Evolutionary conservation across 1,140 invertebrate genomes (phyloP), one percentile per base, ranked within the genome.

Genomic region (Chionoecetes opilio): DNA sequence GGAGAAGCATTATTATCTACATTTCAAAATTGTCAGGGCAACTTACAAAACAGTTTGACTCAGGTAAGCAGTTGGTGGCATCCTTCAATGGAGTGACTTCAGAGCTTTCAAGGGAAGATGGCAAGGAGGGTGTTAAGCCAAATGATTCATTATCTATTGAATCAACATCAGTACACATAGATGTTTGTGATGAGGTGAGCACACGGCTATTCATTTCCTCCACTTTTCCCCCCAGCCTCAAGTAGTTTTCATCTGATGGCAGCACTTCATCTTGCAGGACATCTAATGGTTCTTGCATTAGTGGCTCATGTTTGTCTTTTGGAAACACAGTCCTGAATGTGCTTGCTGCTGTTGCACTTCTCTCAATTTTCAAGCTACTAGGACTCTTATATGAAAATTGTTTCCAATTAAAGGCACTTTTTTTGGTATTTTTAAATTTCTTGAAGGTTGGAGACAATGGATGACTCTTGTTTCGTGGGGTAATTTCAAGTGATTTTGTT

Each of bases 111-210:
- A 46, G 37, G 11, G 82, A 86, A n/a, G 92, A 41, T 46, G 41
- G 34, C 37, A 85, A 93, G 34, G 92, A 89, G 37, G 89, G 90
- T 21, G 90, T 95, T 32, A 92, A 41, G 21, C 35, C 82, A 92
- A 95, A 95, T 29, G 94, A 92, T 35, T 95, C 94, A 95, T 92
- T 95, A 88, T 95, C 94, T 63, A 95, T 21, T 32, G 94, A 95
- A 3, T 29, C 94, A 17, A 88, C 84, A 88, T 95, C 82, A 95
- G 90, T 95, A 75, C 11, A 91, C n/a, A 87, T 31, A 34, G 94
- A 92, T 17, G 88, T 35, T 37, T 92, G 38, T 17, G 94, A 87
- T 26, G 63, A 75, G 63, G 63, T 26, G 63, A 75, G 63, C n/a
- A 0, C 21, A n/a, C 21, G n/a, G 11, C 11, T 21, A 75, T 2